phyloP scores from a whole-genome alignment of 2,113 vertebrate species.

The Polypterus senegalus region DNA sequence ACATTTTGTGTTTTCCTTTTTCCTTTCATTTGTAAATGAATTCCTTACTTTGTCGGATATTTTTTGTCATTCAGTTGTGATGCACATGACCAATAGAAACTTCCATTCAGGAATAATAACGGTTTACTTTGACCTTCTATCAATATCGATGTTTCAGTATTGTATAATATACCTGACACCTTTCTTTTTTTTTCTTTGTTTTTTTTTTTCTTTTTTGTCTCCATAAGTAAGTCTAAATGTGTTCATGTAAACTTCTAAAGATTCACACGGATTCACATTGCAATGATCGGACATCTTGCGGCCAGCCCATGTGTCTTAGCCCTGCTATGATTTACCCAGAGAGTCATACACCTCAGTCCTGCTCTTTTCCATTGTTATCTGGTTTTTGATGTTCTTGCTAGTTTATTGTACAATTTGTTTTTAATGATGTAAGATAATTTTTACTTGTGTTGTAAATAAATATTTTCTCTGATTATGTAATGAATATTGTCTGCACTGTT shows the following conservation, averaged over 20 bases:
- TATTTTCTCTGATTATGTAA: constrained; percentile 41
- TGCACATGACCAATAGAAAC: no score
- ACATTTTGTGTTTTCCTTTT: no score
- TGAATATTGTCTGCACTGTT: no score
- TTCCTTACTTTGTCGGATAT: no score
- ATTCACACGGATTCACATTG: neutral
- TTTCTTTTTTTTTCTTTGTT: neutral
- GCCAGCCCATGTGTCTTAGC: no score
- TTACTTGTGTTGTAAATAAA: constrained; percentile 57
- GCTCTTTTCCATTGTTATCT: neutral
- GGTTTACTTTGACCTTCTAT: no score
- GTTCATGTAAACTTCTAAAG: neutral
- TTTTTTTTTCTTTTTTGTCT: neutral
- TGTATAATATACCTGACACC: no score
- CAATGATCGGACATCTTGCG: neutral
- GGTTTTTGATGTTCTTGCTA: neutral
- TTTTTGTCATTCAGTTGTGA: no score
- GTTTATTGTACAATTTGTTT: constrained; percentile 23
- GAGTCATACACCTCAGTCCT: neutral
- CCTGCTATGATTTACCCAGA: no score
- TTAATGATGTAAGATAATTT: constrained; percentile 48
- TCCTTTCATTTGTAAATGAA: no score
- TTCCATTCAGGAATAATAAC: no score
- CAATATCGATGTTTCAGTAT: no score
- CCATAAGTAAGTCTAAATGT: neutral